Evolutionary conservation across 2,797 vertebrate genomes (phyloP).

Genomic region (Poeciliopsis gracilis): DNA sequence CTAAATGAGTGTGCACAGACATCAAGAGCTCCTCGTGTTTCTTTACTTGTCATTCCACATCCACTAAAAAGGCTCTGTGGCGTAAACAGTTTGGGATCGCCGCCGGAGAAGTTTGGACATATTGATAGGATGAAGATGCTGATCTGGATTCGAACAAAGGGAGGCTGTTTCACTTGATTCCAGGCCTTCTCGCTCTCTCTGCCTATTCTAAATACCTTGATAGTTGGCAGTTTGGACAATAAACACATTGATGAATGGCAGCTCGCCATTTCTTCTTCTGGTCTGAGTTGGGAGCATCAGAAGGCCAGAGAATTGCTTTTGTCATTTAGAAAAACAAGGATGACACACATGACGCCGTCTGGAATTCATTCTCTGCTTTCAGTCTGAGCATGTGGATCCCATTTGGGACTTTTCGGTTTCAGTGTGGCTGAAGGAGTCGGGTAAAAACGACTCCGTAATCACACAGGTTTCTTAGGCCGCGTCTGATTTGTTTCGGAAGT

Average conservation of each 20-base stretch:
- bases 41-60: conserved; percentile 53
- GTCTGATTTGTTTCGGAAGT: not conserved
- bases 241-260: conserved; percentile 52
- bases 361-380: conserved; percentile 2
- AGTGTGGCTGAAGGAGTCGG: not conserved
- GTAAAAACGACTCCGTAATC: not conserved
- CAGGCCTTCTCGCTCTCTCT: not conserved
- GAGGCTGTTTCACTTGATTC: conserved; percentile 22
- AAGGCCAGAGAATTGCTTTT: conserved; percentile 39
- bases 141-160: conserved; percentile 42
- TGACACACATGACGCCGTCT: not conserved
- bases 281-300: conserved; percentile 29
- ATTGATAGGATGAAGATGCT: conserved; percentile 43
- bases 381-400: conserved; percentile 6
- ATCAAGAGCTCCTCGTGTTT: conserved; percentile 33
- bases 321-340: conserved; percentile 21
- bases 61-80: conserved; percentile 37
- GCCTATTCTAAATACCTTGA: conserved; percentile 23
- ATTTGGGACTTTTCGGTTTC: conserved; percentile 7
- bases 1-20: conserved; percentile 39
- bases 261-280: conserved; percentile 10
- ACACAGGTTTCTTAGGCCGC: not conserved
- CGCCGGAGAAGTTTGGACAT: conserved; percentile 32
- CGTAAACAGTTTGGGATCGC: conserved; percentile 34
- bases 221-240: conserved; percentile 46